Evolutionary conservation across 2,888 invertebrate species (phyloP).

Genomic region (Trichacis sp.): DNA sequence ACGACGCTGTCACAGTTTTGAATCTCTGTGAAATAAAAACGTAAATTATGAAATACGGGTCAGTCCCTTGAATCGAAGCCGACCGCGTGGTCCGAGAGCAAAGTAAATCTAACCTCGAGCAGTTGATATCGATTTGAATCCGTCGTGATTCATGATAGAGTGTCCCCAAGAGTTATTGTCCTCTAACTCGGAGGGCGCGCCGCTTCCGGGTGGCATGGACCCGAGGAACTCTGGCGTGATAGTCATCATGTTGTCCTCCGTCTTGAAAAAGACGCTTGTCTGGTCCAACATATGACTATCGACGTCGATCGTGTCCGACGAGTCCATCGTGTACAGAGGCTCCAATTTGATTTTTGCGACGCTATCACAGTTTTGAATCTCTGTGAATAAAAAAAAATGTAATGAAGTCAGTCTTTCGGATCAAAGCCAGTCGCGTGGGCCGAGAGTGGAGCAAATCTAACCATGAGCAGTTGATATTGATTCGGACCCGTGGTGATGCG

Average conservation of each 20-base stretch:
- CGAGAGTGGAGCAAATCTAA: slow-evolving; percentile 65
- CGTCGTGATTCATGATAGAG: slow-evolving; percentile 73
- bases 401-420: too few relatives aligned
- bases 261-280: slow-evolving; percentile 66
- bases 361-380: slow-evolving; percentile 34
- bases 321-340: slow-evolving; percentile 78
- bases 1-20: slow-evolving; percentile 55
- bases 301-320: slow-evolving; percentile 80
- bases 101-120: slow-evolving; percentile 67
- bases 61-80: slow-evolving; percentile 7
- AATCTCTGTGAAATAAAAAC: too few relatives aligned
- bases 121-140: slow-evolving; percentile 77
- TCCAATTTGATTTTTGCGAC: slow-evolving; percentile 77
- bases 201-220: slow-evolving; percentile 71
- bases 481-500: slow-evolving; percentile 74
- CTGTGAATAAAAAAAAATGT: too few relatives aligned
- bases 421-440: slow-evolving; percentile 35
- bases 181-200: slow-evolving; percentile 71
- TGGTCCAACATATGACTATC: slow-evolving; percentile 79
- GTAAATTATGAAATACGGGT: too few relatives aligned
- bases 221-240: slow-evolving; percentile 75
- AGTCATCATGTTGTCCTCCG: slow-evolving; percentile 73
- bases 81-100: too few relatives aligned
- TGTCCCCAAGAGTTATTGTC: slow-evolving; percentile 70
- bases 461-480: slow-evolving; percentile 65